phyloP scores from a whole-genome alignment of 1,140 invertebrate genomes.

The Drosophila nasuta region DNA sequence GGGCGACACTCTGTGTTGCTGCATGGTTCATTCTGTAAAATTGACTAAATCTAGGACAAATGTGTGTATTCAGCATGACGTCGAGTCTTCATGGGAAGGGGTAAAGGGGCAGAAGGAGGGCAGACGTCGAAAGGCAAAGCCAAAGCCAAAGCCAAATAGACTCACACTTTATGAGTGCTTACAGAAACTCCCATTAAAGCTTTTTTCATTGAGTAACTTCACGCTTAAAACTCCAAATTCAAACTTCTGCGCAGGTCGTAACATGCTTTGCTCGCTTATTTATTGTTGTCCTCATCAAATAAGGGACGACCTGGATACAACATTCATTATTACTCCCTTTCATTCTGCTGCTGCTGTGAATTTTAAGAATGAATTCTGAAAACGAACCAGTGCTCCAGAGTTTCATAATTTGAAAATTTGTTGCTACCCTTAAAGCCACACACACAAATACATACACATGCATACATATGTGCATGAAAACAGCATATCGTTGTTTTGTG shows the following conservation, averaged over 20 bases:
- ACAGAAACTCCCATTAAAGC: constrained; percentile 52
- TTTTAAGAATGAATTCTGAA: constrained; percentile 68
- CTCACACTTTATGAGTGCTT: constrained; percentile 13
- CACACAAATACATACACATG: constrained; percentile 13
- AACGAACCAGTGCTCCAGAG: constrained; percentile 29
- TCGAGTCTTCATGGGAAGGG: no score
- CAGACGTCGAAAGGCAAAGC: neutral
- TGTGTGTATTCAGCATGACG: constrained; percentile 52
- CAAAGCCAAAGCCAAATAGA: constrained; percentile 11
- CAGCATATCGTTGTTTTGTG: constrained; percentile 22
- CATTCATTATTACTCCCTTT: constrained; percentile 10
- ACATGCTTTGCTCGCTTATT: constrained; percentile 42
- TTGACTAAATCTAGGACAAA: constrained; percentile 71
- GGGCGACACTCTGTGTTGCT: constrained; percentile 5
- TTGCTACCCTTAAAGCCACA: constrained; percentile 47
- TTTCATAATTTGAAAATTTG: constrained; percentile 28
- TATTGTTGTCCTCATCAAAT: neutral
- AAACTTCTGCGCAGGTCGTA: constrained; percentile 75
- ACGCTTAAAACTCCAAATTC: constrained; percentile 50
- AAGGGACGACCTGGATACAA: constrained; percentile 27
- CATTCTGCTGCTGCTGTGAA: constrained; percentile 17
- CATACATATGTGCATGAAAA: constrained; percentile 4
- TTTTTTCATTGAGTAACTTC: constrained; percentile 79
- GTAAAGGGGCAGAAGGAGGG: neutral
- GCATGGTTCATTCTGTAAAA: constrained; percentile 76